Evolutionary conservation across 1,140 invertebrate species (phyloP).

Genomic region (Bombus waltoni): DNA sequence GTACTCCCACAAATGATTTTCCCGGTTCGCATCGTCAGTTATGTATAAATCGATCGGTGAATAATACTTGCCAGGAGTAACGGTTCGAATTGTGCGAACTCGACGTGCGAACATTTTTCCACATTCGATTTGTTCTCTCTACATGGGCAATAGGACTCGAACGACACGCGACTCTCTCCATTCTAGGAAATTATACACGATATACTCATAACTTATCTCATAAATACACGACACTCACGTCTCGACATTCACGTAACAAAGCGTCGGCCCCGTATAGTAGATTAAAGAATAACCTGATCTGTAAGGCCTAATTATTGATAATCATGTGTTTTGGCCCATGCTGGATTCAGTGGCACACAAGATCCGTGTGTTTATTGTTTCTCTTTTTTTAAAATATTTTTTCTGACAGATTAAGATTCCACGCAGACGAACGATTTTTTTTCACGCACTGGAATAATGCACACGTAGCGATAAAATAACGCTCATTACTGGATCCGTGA

Average conservation of each 20-base stretch:
- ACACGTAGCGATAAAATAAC: no score
- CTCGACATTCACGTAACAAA: conserved; percentile 47
- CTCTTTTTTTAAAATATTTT: background rate
- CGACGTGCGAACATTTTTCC: conserved; percentile 35
- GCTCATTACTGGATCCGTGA: no score
- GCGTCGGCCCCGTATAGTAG: conserved; percentile 55
- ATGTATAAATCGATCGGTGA: background rate
- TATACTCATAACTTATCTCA: conserved; percentile 29
- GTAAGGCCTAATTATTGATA: conserved; percentile 41
- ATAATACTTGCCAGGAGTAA: background rate
- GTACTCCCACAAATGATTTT: background rate
- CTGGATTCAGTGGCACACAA: conserved; percentile 48
- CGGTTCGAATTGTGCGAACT: background rate
- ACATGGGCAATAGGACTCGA: conserved; percentile 45
- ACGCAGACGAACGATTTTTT: no score
- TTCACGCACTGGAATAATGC: no score
- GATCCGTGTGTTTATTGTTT: background rate
- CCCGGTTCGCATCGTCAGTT: background rate
- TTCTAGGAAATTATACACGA: conserved; percentile 12
- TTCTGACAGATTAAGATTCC: no score
- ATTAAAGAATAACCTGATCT: conserved; percentile 37
- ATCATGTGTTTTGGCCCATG: conserved; percentile 35
- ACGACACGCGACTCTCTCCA: conserved; percentile 5
- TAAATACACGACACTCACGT: conserved; percentile 54
- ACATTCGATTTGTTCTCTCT: conserved; percentile 6